phyloP scores from a whole-genome alignment of 2,888 invertebrate species.

The Tenthredo amoena region DNA sequence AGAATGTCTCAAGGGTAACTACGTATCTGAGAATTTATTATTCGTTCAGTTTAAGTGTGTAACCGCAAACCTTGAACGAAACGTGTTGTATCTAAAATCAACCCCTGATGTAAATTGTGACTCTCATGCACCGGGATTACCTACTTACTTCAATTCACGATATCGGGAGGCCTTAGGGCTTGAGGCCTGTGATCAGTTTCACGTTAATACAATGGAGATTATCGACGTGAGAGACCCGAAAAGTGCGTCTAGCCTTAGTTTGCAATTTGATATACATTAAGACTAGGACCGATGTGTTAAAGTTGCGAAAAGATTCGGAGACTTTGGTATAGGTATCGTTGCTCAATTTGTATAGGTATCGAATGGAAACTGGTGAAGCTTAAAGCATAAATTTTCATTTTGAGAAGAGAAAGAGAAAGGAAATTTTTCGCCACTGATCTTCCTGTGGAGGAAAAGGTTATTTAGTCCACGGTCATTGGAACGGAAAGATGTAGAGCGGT shows the following conservation, averaged over 20 bases:
- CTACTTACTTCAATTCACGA: conserved; percentile 17
- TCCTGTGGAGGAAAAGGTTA: conserved; percentile 10
- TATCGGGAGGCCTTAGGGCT: neutral
- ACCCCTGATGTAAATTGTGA: neutral
- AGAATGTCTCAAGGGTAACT: neutral
- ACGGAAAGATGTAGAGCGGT: conserved; percentile 38
- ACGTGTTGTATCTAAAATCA: conserved; percentile 44
- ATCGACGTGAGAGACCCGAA: conserved; percentile 21
- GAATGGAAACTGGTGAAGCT: neutral
- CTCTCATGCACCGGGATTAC: neutral
- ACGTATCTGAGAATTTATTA: conserved; percentile 27
- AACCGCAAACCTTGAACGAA: conserved; percentile 7
- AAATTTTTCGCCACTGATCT: neutral
- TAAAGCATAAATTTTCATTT: neutral
- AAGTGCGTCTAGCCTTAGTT: conserved; percentile 38
- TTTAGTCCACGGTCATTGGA: conserved; percentile 32
- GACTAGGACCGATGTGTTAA: neutral
- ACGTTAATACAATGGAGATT: conserved; percentile 9
- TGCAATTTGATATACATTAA: conserved; percentile 17
- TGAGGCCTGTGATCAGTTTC: neutral
- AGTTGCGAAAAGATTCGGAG: neutral
- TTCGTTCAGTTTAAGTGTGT: conserved; percentile 19
- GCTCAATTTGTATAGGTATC: neutral
- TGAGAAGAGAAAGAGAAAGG: neutral
- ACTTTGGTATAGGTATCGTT: neutral